Base-by-base conservation (phyloP, 64 coral and sea anemone genomes). In the Montipora capricornis region DNA sequence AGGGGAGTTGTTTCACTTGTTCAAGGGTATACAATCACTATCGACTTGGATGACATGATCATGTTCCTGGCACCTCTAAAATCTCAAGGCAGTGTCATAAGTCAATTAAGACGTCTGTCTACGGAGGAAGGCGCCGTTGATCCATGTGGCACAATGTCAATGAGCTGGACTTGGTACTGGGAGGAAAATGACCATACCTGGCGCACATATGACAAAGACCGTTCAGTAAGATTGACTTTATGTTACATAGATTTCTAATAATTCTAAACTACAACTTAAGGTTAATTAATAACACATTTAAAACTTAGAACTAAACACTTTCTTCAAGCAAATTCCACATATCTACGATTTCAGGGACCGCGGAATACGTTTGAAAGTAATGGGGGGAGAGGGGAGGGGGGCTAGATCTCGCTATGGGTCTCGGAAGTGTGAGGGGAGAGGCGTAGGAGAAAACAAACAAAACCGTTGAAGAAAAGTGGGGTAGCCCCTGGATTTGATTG, bases 121-220 rank as follows among this genome's bases (percentile, higher is more conserved):
- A 96, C 95, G 4, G 95, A 73, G 61, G 88, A 91, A 0, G 86
- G 48, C 68, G 52, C 45, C 0, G 49, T 17, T 73, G 1, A 78
- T 74, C 62, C 78, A 60, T 79, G 75, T 14, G 17, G 14, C 14
- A 1, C 1, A 7, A 57, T 77, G 22, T 44, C 95, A 83, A 96
- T 84, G 53, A 88, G 44, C 67, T 96, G 95, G 95, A 44, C 64
- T 9, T 96, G 95, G 95, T 90, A 93, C 79, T 96, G 95, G 95
- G 80, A 84, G 57, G 79, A 77, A 77, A 49, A 82, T 16, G 71
- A 69, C 11, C 44, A 75, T 2, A 24, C 51, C 5, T 96, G 75
- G 75, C 75, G 44, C 3, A 17, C 8, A 12, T 78, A 78, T 19
- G 75, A 49, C 14, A 49, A 49, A 6, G 75, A 78, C 47, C 13